Evolutionary conservation across 2,797 vertebrate species (phyloP), one percentile per base, ranked within the genome.

Genomic region (Gephyroberyx darwinii): DNA sequence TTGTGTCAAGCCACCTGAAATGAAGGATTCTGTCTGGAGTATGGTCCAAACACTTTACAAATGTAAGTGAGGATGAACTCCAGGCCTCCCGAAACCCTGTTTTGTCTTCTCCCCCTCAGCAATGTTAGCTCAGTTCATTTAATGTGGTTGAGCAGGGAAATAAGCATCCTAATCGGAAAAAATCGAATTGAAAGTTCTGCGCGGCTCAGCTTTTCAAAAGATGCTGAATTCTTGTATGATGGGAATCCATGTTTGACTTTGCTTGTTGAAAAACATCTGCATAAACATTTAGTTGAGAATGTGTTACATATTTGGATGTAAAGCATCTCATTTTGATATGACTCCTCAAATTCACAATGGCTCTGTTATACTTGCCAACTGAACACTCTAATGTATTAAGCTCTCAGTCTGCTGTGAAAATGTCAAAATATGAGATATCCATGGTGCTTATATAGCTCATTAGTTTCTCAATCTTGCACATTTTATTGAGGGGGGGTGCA

Each of bases 401-500:
- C 60, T 67, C 7, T 54, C 47, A 77, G 70, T 74, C 66, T 77
- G 16, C 70, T 65, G 68, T 41, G 50, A 14, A 45, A 53, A 72
- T 26, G 26, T 61, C 47, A 69, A 60, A 77, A 78, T 56, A 58
- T 45, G 14, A 14, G 43, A 61, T 50, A 19, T 53, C 48, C 65
- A 4, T 16, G 52, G 58, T 50, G 20, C 65, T 58, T 9, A 12
- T 20, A 51, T 31, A 57, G 48, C 50, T 43, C 65, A 79, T 75
- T 75, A 30, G 59, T 66, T 71, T 75, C 75, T 47, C 63, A 43
- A 56, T 70, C 69, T 62, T 54, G 70, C 61, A 61, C 56, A 67
- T 79, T n/a, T 19, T 51, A 51, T 30, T 20, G 26, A 4, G 41
- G 16, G 14, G 43, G 43, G 13, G 14, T 45, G 43, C 5, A 14